phyloP scores from a whole-genome alignment of 2,113 vertebrate genomes.

The Struthidea cinerea region DNA sequence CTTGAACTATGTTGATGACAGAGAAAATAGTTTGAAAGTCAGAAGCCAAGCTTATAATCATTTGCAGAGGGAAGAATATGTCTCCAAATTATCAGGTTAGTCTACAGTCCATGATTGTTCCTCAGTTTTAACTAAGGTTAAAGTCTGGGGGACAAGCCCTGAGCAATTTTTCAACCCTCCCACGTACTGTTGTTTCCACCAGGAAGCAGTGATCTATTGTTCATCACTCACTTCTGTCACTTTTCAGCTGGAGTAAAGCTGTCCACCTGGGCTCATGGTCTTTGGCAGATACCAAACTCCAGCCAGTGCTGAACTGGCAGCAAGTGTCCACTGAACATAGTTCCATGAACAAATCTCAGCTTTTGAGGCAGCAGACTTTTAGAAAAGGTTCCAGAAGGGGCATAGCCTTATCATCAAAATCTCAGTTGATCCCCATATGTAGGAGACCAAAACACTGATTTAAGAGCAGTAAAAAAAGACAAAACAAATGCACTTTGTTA shows the following conservation, averaged over 20 bases:
- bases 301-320: neutral
- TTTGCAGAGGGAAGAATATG: neutral
- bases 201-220: neutral
- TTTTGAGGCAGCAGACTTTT: neutral
- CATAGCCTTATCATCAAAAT: neutral
- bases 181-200: neutral
- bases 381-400: neutral
- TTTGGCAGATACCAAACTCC: neutral
- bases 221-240: neutral
- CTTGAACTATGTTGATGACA: neutral
- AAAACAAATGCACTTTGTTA: neutral
- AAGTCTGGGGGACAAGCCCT: neutral
- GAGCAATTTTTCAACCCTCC: neutral
- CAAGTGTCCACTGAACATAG: rapidly evolving
- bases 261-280: neutral
- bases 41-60: neutral
- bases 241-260: neutral
- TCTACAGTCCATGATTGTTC: neutral
- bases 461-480: neutral
- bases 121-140: neutral
- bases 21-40: neutral
- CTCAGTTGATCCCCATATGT: neutral
- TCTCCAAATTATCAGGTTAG: neutral
- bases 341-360: neutral
- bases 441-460: neutral